Evolutionary conservation across 1,140 invertebrate species (phyloP).

Genomic region (Macrocentrus cingulum): DNA sequence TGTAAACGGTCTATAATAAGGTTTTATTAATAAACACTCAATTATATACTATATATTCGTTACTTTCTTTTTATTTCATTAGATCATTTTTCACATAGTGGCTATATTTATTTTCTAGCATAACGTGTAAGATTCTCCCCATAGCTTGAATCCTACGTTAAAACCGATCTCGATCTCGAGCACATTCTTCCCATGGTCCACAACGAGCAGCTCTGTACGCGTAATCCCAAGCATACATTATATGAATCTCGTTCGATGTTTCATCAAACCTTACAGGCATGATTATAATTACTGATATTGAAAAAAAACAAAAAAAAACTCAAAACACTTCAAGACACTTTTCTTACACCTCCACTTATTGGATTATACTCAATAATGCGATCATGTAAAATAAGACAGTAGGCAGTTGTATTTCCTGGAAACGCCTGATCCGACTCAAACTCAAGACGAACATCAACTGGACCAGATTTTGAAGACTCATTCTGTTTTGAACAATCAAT

Average conservation of each 20-base stretch:
- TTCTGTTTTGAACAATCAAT: not conserved
- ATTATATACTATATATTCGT: not conserved
- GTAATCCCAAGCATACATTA: too few relatives aligned
- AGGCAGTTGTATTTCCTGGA: not conserved
- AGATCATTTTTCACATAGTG: not conserved
- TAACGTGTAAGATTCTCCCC: not conserved
- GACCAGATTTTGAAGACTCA: not conserved
- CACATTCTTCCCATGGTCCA: not conserved
- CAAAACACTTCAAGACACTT: too few relatives aligned
- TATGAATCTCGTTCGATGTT: too few relatives aligned
- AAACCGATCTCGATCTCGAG: slow-evolving; percentile 1
- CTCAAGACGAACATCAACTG: not conserved
- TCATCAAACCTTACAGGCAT: too few relatives aligned
- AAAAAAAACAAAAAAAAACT: too few relatives aligned
- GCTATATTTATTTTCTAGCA: not conserved
- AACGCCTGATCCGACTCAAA: not conserved
- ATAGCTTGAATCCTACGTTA: not conserved
- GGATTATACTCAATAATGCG: not conserved
- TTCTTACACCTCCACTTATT: too few relatives aligned
- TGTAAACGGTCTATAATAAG: too few relatives aligned
- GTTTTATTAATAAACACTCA: too few relatives aligned
- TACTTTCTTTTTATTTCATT: not conserved
- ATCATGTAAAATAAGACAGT: not conserved
- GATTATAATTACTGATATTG: too few relatives aligned
- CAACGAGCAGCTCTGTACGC: slow-evolving; percentile 15